Conservation (phyloP, 2,797 vertebrate species). For the Semotilus atromaculatus region DNA sequence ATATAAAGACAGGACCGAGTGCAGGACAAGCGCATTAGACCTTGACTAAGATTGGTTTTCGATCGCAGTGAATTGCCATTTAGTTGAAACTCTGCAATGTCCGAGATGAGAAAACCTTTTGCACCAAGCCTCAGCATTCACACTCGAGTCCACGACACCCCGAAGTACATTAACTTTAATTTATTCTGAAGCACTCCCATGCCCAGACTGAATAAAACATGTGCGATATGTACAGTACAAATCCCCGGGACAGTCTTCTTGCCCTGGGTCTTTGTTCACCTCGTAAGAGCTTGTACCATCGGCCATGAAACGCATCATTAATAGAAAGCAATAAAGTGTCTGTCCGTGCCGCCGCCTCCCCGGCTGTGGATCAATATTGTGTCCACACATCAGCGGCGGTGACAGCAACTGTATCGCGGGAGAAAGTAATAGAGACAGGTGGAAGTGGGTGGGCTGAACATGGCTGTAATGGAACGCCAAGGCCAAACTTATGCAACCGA, state of each 20-base stretch:
- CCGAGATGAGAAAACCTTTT: conserved; percentile 35
- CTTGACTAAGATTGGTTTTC: conserved; percentile 49
- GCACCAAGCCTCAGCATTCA: not conserved
- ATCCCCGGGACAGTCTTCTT: conserved; percentile 12
- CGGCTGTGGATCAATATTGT: conserved; percentile 49
- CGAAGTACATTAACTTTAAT: conserved; percentile 32
- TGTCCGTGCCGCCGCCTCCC: conserved; percentile 8
- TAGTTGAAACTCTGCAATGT: conserved; percentile 30
- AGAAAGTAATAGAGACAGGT: conserved; percentile 48
- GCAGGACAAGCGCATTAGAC: conserved; percentile 35
- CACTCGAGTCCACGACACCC: not conserved
- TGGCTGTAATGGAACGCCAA: conserved; percentile 37
- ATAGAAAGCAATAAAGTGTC: conserved; percentile 49
- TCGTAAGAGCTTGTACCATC: conserved; percentile 2
- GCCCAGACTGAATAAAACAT: not conserved
- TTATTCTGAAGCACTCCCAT: conserved; percentile 8
- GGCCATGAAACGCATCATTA: conserved; percentile 48
- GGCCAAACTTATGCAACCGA: conserved; percentile 9
- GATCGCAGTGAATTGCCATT: conserved; percentile 38
- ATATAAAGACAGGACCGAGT: conserved; percentile 27
- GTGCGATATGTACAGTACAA: conserved; percentile 8
- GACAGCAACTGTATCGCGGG: conserved; percentile 37
- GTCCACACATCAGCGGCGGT: conserved; percentile 32
- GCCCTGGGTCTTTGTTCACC: conserved; percentile 41
- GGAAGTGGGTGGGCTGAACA: conserved; percentile 10